A percentile compares a stretch with the other conserved stretches of the same genome.
Conservation (phyloP, 2,797 vertebrate species). For the Fringilla coelebs region DNA sequence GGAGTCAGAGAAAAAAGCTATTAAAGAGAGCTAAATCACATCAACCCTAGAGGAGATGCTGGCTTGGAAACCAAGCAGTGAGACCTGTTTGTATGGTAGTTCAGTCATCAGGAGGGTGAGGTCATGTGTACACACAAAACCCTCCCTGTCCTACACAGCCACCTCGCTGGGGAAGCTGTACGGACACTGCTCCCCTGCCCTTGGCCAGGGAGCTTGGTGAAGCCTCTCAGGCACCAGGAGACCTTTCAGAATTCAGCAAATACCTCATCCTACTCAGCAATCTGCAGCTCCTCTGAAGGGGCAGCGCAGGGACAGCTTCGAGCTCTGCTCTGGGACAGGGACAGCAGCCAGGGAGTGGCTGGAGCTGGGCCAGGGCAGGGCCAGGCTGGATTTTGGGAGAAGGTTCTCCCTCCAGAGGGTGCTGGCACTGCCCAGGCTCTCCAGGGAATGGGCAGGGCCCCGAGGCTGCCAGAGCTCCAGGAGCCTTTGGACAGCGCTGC, state of each 20-base stretch:
- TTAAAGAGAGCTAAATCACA: background rate
- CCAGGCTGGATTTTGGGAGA: background rate
- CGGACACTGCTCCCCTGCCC: background rate
- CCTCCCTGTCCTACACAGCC: background rate
- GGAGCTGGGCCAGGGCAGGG: background rate
- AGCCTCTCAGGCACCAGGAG: background rate
- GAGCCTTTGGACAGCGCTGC: rapidly evolving
- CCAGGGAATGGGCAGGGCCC: background rate
- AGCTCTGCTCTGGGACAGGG: background rate
- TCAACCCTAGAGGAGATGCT: background rate
- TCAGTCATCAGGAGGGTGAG: background rate
- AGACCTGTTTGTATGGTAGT: background rate
- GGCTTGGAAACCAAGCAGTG: background rate
- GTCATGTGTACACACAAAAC: background rate
- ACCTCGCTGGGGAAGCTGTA: background rate
- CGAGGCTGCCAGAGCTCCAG: background rate
- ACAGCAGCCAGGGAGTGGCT: background rate
- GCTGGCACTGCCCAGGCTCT: background rate
- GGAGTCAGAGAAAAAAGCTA: constrained; percentile 37
- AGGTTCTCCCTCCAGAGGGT: background rate
- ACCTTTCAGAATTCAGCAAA: background rate
- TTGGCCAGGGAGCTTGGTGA: background rate
- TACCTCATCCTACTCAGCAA: background rate
- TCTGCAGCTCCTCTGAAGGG: background rate
- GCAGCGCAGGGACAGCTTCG: rapidly evolving